These are phyloP conservation scores for Cydia pomonella DNA, from an alignment of 1,140 invertebrate species.

Conservation along the genomic window DNA sequence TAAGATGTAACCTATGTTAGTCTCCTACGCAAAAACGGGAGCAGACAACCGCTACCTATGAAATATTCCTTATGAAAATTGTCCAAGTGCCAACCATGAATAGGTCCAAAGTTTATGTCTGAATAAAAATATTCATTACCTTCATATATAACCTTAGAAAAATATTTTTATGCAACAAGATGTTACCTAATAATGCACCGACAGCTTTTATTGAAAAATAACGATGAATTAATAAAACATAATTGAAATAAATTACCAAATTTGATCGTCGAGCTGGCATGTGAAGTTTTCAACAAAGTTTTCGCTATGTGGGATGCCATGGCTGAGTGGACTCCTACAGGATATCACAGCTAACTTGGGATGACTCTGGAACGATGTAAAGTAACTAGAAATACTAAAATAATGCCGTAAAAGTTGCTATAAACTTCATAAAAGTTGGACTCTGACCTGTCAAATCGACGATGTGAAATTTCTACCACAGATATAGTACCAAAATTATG, in stretches of 20 bases:
- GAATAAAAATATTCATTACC: slow-evolving; percentile 3
- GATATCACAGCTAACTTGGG: slow-evolving; percentile 39
- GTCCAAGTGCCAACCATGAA: slow-evolving; percentile 42
- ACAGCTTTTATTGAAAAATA: slow-evolving; percentile 18
- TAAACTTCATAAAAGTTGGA: slow-evolving; percentile 68
- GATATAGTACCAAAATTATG: background rate
- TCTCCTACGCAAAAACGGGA: background rate
- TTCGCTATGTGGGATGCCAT: slow-evolving; percentile 74
- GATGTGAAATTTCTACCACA: slow-evolving; percentile 29
- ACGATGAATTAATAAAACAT: slow-evolving; percentile 32
- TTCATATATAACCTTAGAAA: slow-evolving; percentile 31
- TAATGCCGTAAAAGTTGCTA: slow-evolving; percentile 45
- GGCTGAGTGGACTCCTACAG: slow-evolving; percentile 37
- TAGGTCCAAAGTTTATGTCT: slow-evolving; percentile 55
- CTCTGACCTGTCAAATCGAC: slow-evolving; percentile 63
- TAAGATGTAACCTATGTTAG: background rate
- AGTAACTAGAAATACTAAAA: slow-evolving; percentile 37
- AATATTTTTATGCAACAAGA: slow-evolving; percentile 45
- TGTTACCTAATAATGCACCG: background rate
- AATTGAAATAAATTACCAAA: slow-evolving; percentile 59
- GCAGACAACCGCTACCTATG: background rate
- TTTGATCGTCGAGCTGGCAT: slow-evolving; percentile 61
- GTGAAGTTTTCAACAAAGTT: slow-evolving; percentile 60
- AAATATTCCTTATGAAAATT: slow-evolving; percentile 42
- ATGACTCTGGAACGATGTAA: slow-evolving; percentile 45